Evolutionary conservation across 1,140 invertebrate genomes (phyloP), one percentile per base, ranked within the genome.

Genomic region (Drosophila miranda): DNA sequence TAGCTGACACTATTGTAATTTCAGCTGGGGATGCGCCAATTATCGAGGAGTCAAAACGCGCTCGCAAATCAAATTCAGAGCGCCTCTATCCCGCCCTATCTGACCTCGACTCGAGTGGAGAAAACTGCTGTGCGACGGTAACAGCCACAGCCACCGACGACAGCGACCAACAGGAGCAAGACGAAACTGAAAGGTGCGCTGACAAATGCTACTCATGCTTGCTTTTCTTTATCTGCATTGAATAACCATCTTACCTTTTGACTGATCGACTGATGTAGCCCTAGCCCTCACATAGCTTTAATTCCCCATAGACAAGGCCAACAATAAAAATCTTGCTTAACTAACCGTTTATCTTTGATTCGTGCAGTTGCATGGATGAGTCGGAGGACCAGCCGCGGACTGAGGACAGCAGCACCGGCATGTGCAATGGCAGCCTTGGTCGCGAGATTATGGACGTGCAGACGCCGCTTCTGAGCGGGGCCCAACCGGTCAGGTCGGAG

Each of bases 41-140:
- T 13, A 63, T 72, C 30, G 84, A 88, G 41, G 86, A 90, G 23
- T 76, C 66, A 6, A 90, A 90, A 55, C 89, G 89, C 19, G 79
- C 86, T 28, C 74, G 86, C n/a, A 90, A 71, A 68, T 83, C 87
- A 2, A 21, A 86, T 16, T 3, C 64, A 16, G 94, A 94, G n/a
- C 87, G 92, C 28, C 79, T 96, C 1, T 96, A 96, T 91, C 96
- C 96, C 2, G 94, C 94, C 69, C 84, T 97, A 8, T 95, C 95
- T 0, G 94, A 96, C 59, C 94, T 96, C 51, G 94, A 95, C 26
- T 89, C 84, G n/a, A 89, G 80, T 41, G 84, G 92, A 19, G 93
- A 94, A n/a, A 79, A 92, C 34, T 92, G 90, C 54, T 92, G 91
- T 43, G 93, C 92, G n/a, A 78, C 90, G 19, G 84, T 74, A 14